Evolutionary conservation across 2,888 invertebrate species (phyloP), one percentile per base, ranked within the genome.

Genomic region (Aplocera efformata): DNA sequence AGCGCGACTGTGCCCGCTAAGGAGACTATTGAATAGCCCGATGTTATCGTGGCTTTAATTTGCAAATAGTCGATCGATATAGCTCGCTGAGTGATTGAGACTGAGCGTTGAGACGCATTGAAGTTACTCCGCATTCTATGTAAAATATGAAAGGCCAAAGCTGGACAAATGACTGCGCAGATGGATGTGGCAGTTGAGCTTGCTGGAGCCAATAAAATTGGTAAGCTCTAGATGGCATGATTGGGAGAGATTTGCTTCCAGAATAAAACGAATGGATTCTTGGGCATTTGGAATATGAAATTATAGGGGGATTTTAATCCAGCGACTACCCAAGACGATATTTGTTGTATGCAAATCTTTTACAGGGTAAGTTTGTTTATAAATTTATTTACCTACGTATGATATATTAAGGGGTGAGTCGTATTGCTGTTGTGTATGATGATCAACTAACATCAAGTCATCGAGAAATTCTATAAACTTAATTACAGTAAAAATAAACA

Each of bases 91-190:
- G 79, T 85, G 86, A 86, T 85, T 80, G 82, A 79, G 79, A 69
- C 72, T 65, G 75, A 74, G 71, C 62, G 63, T 64, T 65, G 60
- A 60, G 56, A 55, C 50, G 69, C 74, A 80, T 77, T 76, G 83
- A 79, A 82, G 76, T 76, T 60, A 67, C 72, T 51, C 62, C 59
- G 78, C 79, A 84, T 88, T 86, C 83, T 86, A 86, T 88, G 86
- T 84, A 80, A 86, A 86, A 85, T 85, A 84, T 84, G 83, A 84
- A 80, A 72, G 76, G 53, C 53, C 53, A 38, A 39, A 48, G 62
- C 65, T 59, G 61, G 60, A 64, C 57, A 65, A 64, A 66, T 63
- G 51, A 45, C 45, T 45, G 51, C 46, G 38, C 40, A 44, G 52
- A 63, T 77, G 72, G 83, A 83, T 72, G 72, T 60, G 83, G 77